Evolutionary conservation across 2,888 invertebrate genomes (phyloP), one percentile per base, ranked within the genome.

Genomic region (Isoperla grammatica): DNA sequence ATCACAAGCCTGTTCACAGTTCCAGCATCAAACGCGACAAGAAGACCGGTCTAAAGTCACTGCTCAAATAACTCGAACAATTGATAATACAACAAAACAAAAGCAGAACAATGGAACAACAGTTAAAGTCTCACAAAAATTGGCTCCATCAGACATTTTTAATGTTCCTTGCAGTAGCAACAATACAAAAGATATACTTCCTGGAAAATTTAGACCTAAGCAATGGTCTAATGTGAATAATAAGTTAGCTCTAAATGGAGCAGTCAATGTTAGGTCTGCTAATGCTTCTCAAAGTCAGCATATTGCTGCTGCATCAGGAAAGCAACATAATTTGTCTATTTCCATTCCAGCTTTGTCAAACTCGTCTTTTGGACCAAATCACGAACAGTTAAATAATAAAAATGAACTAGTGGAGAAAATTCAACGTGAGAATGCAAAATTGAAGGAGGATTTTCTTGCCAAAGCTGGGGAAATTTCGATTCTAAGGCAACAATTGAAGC

Each of bases 381-480:
- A 29, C 4, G 29, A 29, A 29, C 5, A 29, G 29, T 8, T 19
- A 37, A 39, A 53, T 12, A 13, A 37, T 15, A 11, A n/a, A 13
- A 49, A 57, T 37, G 22, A 11, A 11, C 9, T 8, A 1, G 9
- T 8, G 11, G 19, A 50, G 15, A 57, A 57, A 39, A 11, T 49
- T 15, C 22, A 49, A 39, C 29, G 15, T 11, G 45, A 57, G 15
- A 37, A 39, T 15, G 23, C 46, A 20, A 48, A 57, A 11, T 17
- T 17, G n/a, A 57, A 49, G 15, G 40, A 57, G 19, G 20, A 50
- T 2, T 39, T 57, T n/a, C 35, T 29, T n/a, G 35, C 49, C 23
- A 57, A 57, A 40, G 49, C 29, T 40, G 57, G 57, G 9, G 57
- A 57, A 49, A 37, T 57, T 11, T 50, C 40, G 1, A 39, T 35